Evolutionary conservation across 2,797 vertebrate species (phyloP).

Genomic region (Poeciliopsis presidionis): DNA sequence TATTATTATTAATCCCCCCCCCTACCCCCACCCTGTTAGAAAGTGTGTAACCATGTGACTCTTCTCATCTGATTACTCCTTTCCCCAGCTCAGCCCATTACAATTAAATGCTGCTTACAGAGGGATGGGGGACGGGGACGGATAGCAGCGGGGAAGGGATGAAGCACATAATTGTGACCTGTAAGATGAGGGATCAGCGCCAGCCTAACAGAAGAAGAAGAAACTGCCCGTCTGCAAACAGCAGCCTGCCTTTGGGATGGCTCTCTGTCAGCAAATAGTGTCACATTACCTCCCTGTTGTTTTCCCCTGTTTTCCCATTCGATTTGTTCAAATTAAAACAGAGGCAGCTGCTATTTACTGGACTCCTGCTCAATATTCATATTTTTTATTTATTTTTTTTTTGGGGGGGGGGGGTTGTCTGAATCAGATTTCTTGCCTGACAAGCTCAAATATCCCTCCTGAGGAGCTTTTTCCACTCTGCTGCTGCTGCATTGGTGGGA

Average conservation of each 20-base stretch:
- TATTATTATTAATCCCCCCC: constrained; percentile 66
- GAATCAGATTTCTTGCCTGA: constrained; percentile 65
- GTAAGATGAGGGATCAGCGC: constrained; percentile 63
- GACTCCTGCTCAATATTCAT: constrained; percentile 49
- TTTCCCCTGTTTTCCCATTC: constrained; percentile 61
- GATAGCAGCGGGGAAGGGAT: constrained; percentile 42
- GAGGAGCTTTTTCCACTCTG: constrained; percentile 66
- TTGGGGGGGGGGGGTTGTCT: constrained; percentile 47
- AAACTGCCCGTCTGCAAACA: constrained; percentile 56
- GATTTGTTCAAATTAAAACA: constrained; percentile 75
- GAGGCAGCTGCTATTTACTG: constrained; percentile 71
- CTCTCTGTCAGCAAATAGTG: constrained; percentile 64
- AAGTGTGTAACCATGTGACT: constrained; percentile 72
- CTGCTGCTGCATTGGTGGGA: constrained; percentile 59
- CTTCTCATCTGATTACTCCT: constrained; percentile 83
- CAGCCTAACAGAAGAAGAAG: constrained; percentile 64
- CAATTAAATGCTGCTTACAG: constrained; percentile 82
- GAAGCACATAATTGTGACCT: constrained; percentile 68
- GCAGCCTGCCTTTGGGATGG: constrained; percentile 49
- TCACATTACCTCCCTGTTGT: constrained; percentile 62
- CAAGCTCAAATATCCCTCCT: constrained; percentile 70
- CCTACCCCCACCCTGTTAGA: constrained; percentile 63
- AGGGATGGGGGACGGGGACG: constrained; percentile 52
- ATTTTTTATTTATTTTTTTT: constrained; percentile 17
- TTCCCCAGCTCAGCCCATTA: constrained; percentile 74